Evolutionary conservation across 2,113 vertebrate species (phyloP).

Genomic region (Rostratula benghalensis): DNA sequence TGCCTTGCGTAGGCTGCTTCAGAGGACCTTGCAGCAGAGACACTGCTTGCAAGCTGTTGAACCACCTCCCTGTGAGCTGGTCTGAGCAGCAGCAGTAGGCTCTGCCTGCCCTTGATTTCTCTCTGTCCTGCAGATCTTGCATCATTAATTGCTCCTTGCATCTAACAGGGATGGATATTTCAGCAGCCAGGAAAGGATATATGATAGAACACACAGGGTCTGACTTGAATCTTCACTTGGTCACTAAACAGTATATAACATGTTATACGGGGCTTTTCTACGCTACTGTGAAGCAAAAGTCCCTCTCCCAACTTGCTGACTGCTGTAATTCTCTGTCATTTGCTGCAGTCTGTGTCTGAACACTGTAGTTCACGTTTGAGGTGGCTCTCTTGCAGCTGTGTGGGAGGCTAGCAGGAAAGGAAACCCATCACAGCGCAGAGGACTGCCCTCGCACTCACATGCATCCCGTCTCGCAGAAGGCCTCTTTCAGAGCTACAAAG

Average conservation of each 20-base stretch:
- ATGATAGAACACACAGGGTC: background rate
- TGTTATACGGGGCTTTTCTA: background rate
- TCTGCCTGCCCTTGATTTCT: background rate
- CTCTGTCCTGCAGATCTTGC: background rate
- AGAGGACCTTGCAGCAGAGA: background rate
- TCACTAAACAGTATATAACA: background rate
- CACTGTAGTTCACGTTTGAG: accelerated
- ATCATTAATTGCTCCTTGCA: background rate
- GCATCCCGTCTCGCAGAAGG: background rate
- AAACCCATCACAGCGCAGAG: accelerated
- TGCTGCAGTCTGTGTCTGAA: background rate
- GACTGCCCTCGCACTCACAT: background rate
- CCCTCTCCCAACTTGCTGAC: background rate
- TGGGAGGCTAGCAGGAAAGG: background rate
- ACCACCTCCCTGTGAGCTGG: background rate
- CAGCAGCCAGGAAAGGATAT: background rate
- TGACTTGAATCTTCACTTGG: background rate
- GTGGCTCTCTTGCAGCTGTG: background rate
- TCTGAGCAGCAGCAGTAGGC: background rate
- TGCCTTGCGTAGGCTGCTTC: background rate
- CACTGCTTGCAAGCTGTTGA: background rate
- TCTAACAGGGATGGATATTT: background rate
- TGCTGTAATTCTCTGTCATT: background rate
- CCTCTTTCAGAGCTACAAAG: background rate
- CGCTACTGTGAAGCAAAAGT: background rate